These are phyloP conservation scores for Buceros bicornis DNA, from an alignment of 2,797 vertebrate genomes.

Conservation along the genomic window DNA sequence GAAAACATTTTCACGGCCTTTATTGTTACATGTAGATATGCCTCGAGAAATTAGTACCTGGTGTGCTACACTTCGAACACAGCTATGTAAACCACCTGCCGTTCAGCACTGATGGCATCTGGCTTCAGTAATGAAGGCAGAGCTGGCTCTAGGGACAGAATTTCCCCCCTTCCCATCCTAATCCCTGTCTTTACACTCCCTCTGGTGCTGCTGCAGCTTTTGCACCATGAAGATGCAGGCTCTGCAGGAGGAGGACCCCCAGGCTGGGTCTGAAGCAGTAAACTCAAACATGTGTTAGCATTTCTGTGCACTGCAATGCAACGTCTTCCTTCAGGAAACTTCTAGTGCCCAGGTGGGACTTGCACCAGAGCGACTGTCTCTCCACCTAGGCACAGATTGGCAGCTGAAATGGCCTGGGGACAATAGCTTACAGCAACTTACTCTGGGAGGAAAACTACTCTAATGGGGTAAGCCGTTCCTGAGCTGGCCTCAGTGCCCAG, in stretches of 20 bases:
- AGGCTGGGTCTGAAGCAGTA: background rate
- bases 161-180: background rate
- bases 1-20: background rate
- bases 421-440: background rate
- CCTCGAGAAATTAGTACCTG: background rate
- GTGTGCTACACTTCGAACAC: background rate
- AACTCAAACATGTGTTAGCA: rapidly evolving
- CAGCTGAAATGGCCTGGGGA: background rate
- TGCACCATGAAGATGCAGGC: background rate
- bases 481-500: background rate
- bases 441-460: background rate
- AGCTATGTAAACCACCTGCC: background rate
- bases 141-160: background rate
- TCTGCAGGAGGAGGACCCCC: background rate
- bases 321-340: background rate
- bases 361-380: background rate
- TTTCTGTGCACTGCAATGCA: background rate
- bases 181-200: background rate
- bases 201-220: background rate
- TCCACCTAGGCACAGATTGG: background rate
- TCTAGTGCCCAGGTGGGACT: background rate
- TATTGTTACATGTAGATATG: background rate
- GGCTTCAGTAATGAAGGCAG: background rate
- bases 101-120: background rate
- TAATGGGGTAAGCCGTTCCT: background rate